Evolutionary conservation across 2,888 invertebrate genomes (phyloP).

Genomic region (Nematopogon swammerdamellus): DNA sequence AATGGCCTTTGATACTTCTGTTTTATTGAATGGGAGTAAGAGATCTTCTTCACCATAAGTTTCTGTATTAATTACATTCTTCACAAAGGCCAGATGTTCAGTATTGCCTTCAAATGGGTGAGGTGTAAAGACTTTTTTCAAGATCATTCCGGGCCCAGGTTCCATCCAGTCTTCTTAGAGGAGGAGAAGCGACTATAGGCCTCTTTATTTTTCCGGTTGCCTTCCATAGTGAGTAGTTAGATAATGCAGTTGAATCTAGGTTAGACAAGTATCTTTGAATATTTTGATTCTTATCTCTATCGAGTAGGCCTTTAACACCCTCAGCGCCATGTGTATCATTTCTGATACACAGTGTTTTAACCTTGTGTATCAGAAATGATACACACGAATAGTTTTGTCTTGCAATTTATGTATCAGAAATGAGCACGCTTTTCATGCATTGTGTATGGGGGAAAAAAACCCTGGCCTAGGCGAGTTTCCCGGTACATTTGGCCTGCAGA

Average conservation of each 20-base stretch:
- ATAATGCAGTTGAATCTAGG: background rate
- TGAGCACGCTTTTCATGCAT: no score
- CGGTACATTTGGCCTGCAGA: no score
- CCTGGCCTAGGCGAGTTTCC: no score
- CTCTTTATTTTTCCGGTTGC: background rate
- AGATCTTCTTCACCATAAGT: background rate
- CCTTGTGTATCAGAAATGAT: no score
- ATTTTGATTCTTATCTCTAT: background rate
- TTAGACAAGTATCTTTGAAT: background rate
- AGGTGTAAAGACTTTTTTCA: background rate
- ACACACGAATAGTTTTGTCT: no score
- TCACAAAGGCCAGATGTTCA: background rate
- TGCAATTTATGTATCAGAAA: no score
- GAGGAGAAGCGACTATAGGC: background rate
- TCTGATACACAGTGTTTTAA: no score
- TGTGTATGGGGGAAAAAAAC: no score
- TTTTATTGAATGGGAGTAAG: background rate
- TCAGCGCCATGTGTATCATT: no score
- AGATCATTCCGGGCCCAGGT: background rate
- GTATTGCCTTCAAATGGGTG: background rate
- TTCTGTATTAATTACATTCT: no score
- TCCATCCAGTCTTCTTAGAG: background rate
- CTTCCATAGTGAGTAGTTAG: background rate
- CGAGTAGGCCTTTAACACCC: background rate
- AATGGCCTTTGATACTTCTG: slow-evolving; percentile 3